Base-by-base conservation (phyloP, 1,140 invertebrate genomes). In the Grapholita molesta region DNA sequence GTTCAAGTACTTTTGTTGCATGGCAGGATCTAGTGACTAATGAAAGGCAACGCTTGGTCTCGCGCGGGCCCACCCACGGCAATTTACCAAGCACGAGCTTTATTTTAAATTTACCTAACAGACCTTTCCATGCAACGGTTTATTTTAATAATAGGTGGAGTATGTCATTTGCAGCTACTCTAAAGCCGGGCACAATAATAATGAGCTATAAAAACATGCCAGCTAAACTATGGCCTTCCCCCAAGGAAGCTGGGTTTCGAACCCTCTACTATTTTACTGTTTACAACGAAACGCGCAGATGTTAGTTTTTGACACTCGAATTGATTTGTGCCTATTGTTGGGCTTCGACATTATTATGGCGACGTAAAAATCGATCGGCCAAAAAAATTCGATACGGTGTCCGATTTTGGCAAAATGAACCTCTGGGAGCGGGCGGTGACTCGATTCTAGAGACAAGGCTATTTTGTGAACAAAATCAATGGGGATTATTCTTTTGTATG, bases 241-340 rank as follows among this genome's bases (percentile, higher is more conserved):
- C 80, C 79, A 81, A 86, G 86, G 83, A 88, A 82, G 76, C 76
- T 85, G 78, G 23, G 53, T 69, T 65, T 67, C 71, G 82, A 74
- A 76, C 83, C 84, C 74, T 70, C 70, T 68, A 76, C 79, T 83
- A 83, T 85, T 86, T 83, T 81, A 83, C 82, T 79, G 64, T 88
- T 85, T 90, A 85, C 83, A 84, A 82, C 83, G 84, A 80, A 83
- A 83, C 72, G 85, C 87, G 89, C 88, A 91, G 89, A 91, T 91
- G 89, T 90, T 90, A 89, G 87, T 91, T 90, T 91, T 89, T 91
- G 89, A 91, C 89, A 91, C 88, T 87, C 77, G 79, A 89, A 88
- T 91, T 91, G 89, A 91, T 91, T 88, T 89, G 86, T 79, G 79
- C 81, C 86, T 77, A 84, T 91, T 91, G 88, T 89, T 89, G 69